Conservation (phyloP, 2,113 vertebrate genomes). For the Laterallus jamaicensis region DNA sequence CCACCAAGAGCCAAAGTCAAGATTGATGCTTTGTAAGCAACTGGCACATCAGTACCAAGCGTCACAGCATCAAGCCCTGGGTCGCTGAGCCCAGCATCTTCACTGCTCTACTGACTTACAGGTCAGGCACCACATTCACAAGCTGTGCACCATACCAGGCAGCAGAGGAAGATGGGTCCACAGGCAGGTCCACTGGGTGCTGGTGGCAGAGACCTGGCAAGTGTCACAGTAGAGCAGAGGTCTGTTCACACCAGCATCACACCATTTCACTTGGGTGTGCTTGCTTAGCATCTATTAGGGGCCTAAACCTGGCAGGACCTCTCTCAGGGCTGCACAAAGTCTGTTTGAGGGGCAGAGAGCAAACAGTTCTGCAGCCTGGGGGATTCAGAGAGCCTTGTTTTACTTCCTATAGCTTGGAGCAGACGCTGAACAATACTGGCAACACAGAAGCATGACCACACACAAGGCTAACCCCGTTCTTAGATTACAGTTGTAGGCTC, state of each 20-base stretch:
- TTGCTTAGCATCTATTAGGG: background rate
- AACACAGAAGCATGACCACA: constrained; percentile 23
- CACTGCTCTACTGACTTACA: background rate
- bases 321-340: background rate
- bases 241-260: background rate
- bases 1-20: background rate
- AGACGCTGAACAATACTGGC: constrained; percentile 38
- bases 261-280: background rate
- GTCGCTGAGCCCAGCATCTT: background rate
- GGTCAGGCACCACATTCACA: accelerated
- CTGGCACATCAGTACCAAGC: background rate
- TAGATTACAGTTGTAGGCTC: constrained; percentile 43
- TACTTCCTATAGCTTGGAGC: background rate
- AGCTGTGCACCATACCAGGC: background rate
- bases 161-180: background rate
- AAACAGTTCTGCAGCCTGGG: background rate
- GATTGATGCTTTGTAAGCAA: background rate
- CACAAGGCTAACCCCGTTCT: constrained; percentile 36
- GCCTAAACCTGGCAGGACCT: background rate
- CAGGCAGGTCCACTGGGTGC: background rate
- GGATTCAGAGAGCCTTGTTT: constrained; percentile 8
- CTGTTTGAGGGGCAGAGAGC: background rate
- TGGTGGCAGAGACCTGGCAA: background rate
- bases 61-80: background rate
- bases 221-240: background rate